Evolutionary conservation across 2,113 vertebrate species (phyloP), one percentile per base, ranked within the genome.

Genomic region (Solenodon paradoxus): DNA sequence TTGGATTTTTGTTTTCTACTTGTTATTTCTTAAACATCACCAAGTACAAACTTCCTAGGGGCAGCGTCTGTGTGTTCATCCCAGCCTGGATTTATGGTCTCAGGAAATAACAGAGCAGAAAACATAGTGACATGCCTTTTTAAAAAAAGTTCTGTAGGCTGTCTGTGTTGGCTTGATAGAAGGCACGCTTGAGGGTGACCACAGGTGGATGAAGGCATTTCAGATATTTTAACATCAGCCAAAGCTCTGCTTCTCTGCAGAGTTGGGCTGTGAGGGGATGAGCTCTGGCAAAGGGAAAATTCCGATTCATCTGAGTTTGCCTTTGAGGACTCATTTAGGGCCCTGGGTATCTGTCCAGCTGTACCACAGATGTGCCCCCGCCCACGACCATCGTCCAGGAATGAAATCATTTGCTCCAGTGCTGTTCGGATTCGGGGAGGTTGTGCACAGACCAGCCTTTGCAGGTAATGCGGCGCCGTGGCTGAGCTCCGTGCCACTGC

Each of bases 121-220:
- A 74, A 88, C 35, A 79, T 90, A 75, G 74, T 47, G 88, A 78
- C 68, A 28, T 4, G 28, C 80, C 95, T 95, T 97, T 72, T 97
- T 72, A 35, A 42, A 93, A 79, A 93, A 94, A 69, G 42, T 90
- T 97, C 71, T 96, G 24, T 79, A 97, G 96, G 95, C 72, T 95
- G 91, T 91, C 78, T 89, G 30, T 74, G 92, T 93, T 57, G 93
- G 80, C 42, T 71, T 95, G 91, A 97, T 97, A 96, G 87, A 96
- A 97, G 78, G 95, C 96, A 93, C 92, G 97, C 38, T 35, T 72
- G 93, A 77, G 89, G 68, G n/a, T 85, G n/a, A 69, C 95, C 80
- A 97, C 68, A 93, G 93, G 94, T 96, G 97, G 96, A 94, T 95
- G 90, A 91, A 97, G 87, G 96, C 75, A 92, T 94, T 93, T 96